Base-by-base conservation (phyloP, 1,140 invertebrate genomes). In the Leptinotarsa texana region DNA sequence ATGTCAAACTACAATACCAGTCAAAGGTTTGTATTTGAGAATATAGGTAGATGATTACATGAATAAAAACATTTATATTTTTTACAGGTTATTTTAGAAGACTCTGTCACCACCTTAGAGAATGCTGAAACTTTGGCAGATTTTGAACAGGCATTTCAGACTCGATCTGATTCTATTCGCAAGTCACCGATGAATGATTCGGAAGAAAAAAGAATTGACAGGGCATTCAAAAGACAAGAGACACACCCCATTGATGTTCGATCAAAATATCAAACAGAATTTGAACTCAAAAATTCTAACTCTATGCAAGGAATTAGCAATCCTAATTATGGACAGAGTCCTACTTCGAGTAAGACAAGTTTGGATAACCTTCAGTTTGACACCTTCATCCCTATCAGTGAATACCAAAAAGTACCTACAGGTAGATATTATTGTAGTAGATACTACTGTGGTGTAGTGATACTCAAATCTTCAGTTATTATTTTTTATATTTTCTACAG, bases 1-100 rank as follows among this genome's bases (percentile, higher is more conserved):
- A 98, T 87, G 94, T 98, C 21, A 97, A 97, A 89, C 92, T 97
- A 47, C 94, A 96, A 83, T 96, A 96, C 83, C 93, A 95, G 83
- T 96, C 94, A 0, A 94, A 93, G 84, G 95, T 93, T 67, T 69
- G 65, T 42, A 70, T 63, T 72, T 57, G 5, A 57, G 17, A n/a
- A 18, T 42, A 11, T 42, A 42, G 33, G 8, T 11, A 57, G 51
- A 57, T 57, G 6, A n/a, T 57, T 57, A 5, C 51, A 57, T 0
- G 51, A 15, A 57, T 15, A 15, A 57, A n/a, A 57, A n/a, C 51
- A 57, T 17, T 17, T 57, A 5, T 13, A 4, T 57, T 57, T n/a
- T 49, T 62, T 33, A 8, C 27, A 80, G 79, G 77, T 78, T 27
- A 76, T 79, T 13, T 68, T 77, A 3, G 80, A 80, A 63, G 68